Conservation (phyloP, 2,113 vertebrate species). For the Gnathonemus echidnorhynchus region DNA sequence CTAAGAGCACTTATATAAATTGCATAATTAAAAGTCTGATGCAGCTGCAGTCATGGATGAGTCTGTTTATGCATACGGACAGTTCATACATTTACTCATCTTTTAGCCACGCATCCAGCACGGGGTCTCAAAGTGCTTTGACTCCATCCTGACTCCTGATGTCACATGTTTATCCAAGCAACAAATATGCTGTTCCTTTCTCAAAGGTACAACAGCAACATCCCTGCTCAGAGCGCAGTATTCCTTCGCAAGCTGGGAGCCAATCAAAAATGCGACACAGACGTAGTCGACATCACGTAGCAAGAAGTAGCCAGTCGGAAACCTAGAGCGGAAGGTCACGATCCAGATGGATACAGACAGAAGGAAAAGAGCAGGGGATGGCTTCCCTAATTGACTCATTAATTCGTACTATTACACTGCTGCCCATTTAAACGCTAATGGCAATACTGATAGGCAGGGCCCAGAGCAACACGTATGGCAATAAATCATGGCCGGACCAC, state of each 20-base stretch:
- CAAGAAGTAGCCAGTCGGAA: background rate
- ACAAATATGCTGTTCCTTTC: background rate
- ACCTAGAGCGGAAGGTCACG: background rate
- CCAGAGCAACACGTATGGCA: background rate
- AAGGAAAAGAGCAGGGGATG: background rate
- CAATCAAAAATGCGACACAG: background rate
- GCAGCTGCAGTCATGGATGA: background rate
- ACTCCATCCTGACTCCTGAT: background rate
- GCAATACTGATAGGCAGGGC: background rate
- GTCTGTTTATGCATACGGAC: conserved; percentile 8
- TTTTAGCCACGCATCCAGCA: background rate
- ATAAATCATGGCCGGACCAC: background rate
- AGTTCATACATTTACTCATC: background rate
- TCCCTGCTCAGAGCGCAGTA: background rate
- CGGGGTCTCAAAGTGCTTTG: background rate
- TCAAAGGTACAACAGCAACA: background rate
- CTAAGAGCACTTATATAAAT: background rate
- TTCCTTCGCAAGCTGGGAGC: background rate
- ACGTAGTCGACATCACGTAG: background rate
- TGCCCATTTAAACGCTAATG: background rate
- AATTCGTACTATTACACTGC: background rate
- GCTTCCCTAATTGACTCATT: background rate
- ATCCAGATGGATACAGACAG: background rate
- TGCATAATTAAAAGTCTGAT: background rate
- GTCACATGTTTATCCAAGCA: background rate